A percentile compares a stretch with the other conserved stretches of the same genome.
Conservation (phyloP, 2,113 vertebrate genomes). For the Sciurus niger region DNA sequence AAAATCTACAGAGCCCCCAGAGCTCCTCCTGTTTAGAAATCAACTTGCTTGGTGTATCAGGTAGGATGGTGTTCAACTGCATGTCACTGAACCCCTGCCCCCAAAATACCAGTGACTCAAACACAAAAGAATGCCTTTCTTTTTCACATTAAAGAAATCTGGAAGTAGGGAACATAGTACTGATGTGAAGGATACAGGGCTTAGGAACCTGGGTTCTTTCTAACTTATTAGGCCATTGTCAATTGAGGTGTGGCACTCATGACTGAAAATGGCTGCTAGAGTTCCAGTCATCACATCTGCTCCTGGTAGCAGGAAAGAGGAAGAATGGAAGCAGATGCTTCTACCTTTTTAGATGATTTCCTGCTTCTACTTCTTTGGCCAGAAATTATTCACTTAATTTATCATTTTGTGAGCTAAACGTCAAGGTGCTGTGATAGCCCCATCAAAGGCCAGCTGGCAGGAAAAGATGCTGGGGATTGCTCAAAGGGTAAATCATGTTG, state of each 20-base stretch:
- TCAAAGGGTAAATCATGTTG: no score
- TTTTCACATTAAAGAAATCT: background rate
- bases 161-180: background rate
- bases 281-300: background rate
- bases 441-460: background rate
- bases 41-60: background rate
- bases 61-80: background rate
- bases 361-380: background rate
- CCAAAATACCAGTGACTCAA: constrained; percentile 32
- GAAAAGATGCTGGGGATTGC: background rate
- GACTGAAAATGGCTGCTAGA: background rate
- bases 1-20: background rate
- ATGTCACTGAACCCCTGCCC: background rate
- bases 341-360: background rate
- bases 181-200: background rate
- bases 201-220: background rate
- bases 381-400: background rate
- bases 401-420: background rate
- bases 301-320: background rate
- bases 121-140: background rate
- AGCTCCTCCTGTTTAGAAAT: constrained; percentile 27
- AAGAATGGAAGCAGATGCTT: background rate
- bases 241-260: background rate
- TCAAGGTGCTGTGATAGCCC: background rate
- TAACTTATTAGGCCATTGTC: background rate